Evolutionary conservation across 2,113 vertebrate genomes (phyloP).

Genomic region (Drymodes brunneopygia): DNA sequence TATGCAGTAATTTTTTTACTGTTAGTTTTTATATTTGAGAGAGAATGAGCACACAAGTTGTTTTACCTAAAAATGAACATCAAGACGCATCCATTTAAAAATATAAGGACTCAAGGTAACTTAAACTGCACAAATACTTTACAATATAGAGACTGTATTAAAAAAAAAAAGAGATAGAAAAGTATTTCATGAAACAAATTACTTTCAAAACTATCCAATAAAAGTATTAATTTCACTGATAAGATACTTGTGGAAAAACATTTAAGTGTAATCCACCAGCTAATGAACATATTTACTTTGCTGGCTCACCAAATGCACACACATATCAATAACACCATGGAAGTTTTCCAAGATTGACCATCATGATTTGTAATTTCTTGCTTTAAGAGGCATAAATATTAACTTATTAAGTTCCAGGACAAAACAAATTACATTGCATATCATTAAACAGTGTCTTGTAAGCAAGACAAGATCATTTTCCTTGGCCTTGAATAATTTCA

Average conservation of each 20-base stretch:
- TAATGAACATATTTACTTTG: background rate
- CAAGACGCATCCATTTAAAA: background rate
- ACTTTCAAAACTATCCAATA: background rate
- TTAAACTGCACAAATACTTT: background rate
- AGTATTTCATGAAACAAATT: background rate
- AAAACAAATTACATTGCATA: background rate
- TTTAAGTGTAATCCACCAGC: background rate
- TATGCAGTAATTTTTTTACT: background rate
- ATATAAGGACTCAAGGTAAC: background rate
- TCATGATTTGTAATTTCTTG: background rate
- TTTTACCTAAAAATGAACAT: background rate
- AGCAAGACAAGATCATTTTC: conserved; percentile 8
- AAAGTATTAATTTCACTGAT: background rate
- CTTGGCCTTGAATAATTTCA: conserved; percentile 41
- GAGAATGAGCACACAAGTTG: background rate
- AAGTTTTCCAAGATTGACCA: background rate
- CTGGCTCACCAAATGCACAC: background rate
- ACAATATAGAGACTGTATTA: background rate
- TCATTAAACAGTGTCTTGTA: background rate
- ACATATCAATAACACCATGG: background rate
- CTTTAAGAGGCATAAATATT: conserved; percentile 4
- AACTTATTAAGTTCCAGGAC: background rate
- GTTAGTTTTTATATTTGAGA: background rate
- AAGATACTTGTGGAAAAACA: background rate
- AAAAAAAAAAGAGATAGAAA: background rate